Evolutionary conservation across 2,113 vertebrate species (phyloP).

Genomic region (Spheniscus mendiculus): DNA sequence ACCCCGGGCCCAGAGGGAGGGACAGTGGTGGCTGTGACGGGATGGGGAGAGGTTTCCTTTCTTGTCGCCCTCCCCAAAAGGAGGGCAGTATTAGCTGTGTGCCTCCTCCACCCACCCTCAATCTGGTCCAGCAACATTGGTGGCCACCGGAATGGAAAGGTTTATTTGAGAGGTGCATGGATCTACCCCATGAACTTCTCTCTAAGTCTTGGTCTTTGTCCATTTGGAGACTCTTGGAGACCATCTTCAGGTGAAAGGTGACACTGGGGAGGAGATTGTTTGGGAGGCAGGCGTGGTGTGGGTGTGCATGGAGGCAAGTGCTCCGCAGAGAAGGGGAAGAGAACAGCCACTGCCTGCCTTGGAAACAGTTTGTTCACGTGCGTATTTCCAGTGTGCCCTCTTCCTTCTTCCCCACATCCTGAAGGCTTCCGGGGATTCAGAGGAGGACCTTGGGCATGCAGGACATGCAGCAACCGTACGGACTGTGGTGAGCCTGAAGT

Average conservation of each 20-base stretch:
- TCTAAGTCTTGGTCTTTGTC: not conserved
- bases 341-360: not conserved
- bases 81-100: not conserved
- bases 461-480: not conserved
- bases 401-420: not conserved
- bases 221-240: not conserved
- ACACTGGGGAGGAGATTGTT: not conserved
- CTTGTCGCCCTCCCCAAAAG: not conserved
- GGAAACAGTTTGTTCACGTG: not conserved
- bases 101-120: not conserved
- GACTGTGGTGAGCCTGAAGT: not conserved
- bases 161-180: not conserved
- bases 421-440: not conserved
- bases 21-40: not conserved
- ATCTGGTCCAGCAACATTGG: fast-evolving
- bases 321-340: not conserved
- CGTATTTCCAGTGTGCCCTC: fast-evolving
- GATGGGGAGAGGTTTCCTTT: not conserved
- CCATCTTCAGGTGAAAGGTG: not conserved
- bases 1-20: not conserved
- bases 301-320: not conserved
- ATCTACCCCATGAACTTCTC: not conserved
- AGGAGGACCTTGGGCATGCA: not conserved
- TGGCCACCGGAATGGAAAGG: not conserved
- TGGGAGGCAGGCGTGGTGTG: not conserved